These are phyloP conservation scores for Cerceris ruficornis DNA, from an alignment of 2,888 invertebrate genomes.

Conservation along the genomic window DNA sequence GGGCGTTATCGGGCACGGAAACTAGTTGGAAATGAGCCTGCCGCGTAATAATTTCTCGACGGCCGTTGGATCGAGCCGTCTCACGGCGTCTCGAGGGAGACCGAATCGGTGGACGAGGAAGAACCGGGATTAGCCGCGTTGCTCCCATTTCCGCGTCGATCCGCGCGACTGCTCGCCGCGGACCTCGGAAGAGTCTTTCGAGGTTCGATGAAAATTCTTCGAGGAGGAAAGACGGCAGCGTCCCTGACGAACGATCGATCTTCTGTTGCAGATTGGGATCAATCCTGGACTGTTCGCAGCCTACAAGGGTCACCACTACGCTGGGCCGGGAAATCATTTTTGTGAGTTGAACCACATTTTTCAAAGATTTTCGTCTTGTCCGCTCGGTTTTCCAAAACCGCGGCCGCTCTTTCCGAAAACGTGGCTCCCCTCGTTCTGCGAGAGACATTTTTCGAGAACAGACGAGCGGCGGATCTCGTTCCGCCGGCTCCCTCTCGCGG, in stretches of 20 bases:
- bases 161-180: neutral
- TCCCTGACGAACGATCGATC: neutral
- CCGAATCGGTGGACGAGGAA: conserved; percentile 28
- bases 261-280: conserved; percentile 93
- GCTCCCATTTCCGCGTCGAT: conserved; percentile 21
- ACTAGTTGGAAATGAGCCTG: conserved; percentile 72
- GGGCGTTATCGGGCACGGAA: conserved; percentile 52
- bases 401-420: neutral
- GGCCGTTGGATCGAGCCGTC: conserved; percentile 38
- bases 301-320: conserved; percentile 99
- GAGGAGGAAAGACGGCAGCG: too few relatives aligned
- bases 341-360: conserved; percentile 84
- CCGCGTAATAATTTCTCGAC: conserved; percentile 64
- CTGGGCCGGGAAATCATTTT: conserved; percentile 99
- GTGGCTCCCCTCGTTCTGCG: neutral
- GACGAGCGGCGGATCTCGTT: too few relatives aligned
- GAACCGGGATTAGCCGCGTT: conserved; percentile 27
- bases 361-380: conserved; percentile 8
- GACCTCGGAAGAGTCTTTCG: too few relatives aligned
- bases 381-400: neutral
- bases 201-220: too few relatives aligned
- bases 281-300: conserved; percentile 99
- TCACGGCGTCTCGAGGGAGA: conserved; percentile 18
- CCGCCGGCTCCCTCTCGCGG: too few relatives aligned
- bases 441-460: too few relatives aligned